These are phyloP conservation scores for Venustaconcha ellipsiformis DNA, from an alignment of 1,140 invertebrate species.

Conservation along the genomic window DNA sequence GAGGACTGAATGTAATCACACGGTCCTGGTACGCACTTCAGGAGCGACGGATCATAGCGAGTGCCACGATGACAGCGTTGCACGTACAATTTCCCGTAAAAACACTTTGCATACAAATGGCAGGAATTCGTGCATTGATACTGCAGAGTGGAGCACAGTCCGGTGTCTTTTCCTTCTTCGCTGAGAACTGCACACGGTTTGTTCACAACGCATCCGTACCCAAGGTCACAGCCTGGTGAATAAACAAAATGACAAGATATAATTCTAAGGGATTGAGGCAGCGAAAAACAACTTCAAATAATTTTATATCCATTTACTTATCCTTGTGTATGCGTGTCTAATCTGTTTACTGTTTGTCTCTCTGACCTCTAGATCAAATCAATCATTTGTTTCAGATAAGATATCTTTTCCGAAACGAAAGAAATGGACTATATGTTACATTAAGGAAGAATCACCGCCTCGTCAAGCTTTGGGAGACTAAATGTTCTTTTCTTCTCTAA, in stretches of 20 bases:
- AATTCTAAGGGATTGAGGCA: neutral
- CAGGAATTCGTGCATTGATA: constrained; percentile 16
- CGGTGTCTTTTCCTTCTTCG: constrained; percentile 4
- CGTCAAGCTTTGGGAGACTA: no score
- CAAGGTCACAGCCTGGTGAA: constrained; percentile 20
- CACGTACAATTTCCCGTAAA: neutral
- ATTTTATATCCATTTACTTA: neutral
- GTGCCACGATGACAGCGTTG: constrained; percentile 18
- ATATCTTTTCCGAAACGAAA: no score
- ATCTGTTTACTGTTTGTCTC: neutral
- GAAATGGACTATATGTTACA: no score
- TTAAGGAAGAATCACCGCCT: no score
- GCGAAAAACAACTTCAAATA: neutral
- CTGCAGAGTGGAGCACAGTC: no score
- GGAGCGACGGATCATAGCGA: neutral
- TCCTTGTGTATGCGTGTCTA: neutral
- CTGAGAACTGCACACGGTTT: constrained; percentile 13
- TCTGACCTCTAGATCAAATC: no score
- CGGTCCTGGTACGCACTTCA: no score
- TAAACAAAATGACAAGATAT: neutral
- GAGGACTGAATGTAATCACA: no score
- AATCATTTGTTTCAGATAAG: no score
- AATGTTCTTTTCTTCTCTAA: no score
- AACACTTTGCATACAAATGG: constrained; percentile 19
- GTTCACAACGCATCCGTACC: constrained; percentile 15